A percentile compares a stretch with the other conserved stretches of the same genome.
Evolutionary conservation across 2,113 vertebrate genomes (phyloP).

Genomic region (Pipra filicauda): DNA sequence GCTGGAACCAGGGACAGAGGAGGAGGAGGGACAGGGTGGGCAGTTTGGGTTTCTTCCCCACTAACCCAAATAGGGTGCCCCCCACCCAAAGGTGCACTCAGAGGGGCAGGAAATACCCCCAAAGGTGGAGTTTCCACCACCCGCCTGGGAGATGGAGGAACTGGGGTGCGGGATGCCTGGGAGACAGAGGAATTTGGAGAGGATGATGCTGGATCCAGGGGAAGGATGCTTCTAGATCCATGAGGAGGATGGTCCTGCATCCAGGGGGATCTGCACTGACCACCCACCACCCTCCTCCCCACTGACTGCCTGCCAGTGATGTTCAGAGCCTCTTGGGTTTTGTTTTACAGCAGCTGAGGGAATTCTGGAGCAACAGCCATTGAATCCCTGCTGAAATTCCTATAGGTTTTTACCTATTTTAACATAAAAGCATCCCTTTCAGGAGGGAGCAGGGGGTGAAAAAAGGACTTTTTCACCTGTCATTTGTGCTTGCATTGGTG

Average conservation of each 20-base stretch:
- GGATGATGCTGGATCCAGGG: neutral
- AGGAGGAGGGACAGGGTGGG: neutral
- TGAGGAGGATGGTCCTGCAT: neutral
- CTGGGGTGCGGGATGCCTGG: neutral
- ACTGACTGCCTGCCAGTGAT: neutral
- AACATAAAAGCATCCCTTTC: constrained; percentile 39
- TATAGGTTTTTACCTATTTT: neutral
- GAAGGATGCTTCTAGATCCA: neutral
- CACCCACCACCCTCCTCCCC: neutral
- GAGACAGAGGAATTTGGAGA: neutral
- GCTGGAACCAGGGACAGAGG: constrained; percentile 70
- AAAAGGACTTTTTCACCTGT: neutral
- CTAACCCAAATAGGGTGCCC: neutral
- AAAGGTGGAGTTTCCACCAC: neutral
- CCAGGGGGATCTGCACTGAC: neutral
- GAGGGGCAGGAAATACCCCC: neutral
- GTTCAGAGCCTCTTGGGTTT: neutral
- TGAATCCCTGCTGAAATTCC: constrained; percentile 16
- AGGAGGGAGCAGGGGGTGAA: neutral
- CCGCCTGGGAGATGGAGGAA: neutral
- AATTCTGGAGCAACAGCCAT: constrained; percentile 11
- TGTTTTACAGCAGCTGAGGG: constrained; percentile 40
- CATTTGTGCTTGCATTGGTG: neutral
- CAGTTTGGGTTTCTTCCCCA: constrained; percentile 44
- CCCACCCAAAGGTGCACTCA: neutral